A percentile compares a stretch with the other conserved stretches of the same genome.
phyloP scores from a whole-genome alignment of 2,113 vertebrate genomes.

The Myrmecobius fasciatus region DNA sequence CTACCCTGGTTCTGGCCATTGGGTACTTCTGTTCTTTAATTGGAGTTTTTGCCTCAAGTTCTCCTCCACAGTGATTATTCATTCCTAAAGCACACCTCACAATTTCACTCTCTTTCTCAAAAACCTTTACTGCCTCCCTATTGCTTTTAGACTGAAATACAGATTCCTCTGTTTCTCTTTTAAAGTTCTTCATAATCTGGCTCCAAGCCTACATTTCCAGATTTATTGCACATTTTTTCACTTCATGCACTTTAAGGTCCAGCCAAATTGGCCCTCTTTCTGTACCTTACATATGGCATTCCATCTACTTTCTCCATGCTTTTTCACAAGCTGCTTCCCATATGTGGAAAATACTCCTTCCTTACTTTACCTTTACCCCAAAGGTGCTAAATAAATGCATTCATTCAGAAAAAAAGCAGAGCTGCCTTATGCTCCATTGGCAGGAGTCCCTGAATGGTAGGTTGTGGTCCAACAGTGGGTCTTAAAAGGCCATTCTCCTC shows the following conservation, averaged over 20 bases:
- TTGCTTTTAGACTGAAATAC: background rate
- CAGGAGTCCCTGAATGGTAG: background rate
- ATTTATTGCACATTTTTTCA: background rate
- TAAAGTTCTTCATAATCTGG: background rate
- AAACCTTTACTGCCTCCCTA: background rate
- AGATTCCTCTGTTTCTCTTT: background rate
- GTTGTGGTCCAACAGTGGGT: background rate
- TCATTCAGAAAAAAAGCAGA: background rate
- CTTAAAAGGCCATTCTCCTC: background rate
- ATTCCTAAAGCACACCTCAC: background rate
- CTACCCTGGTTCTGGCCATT: background rate
- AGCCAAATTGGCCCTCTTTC: constrained; percentile 1
- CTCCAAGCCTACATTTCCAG: background rate
- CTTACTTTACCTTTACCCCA: background rate
- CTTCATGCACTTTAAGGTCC: background rate
- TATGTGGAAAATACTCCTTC: background rate
- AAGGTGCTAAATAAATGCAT: background rate
- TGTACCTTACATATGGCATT: background rate
- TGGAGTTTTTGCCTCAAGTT: background rate
- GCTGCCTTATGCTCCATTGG: background rate
- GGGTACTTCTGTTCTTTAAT: background rate
- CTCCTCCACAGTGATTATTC: background rate
- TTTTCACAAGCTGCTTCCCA: background rate
- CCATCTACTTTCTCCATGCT: background rate
- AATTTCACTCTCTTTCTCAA: background rate